phyloP scores from a whole-genome alignment of 2,797 vertebrate species.

The Masticophis lateralis region DNA sequence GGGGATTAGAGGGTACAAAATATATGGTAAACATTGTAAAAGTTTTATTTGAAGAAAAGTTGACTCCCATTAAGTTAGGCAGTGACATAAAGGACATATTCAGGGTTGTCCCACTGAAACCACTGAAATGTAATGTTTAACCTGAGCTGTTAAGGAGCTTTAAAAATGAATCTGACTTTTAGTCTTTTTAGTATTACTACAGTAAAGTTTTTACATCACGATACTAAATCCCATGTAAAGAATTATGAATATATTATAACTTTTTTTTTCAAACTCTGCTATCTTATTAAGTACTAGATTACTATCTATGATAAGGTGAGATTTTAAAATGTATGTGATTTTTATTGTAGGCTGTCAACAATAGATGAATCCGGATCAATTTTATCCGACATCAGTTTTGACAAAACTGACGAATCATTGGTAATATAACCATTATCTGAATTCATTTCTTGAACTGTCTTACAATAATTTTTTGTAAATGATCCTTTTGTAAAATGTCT shows the following conservation, averaged over 20 bases:
- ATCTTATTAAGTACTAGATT: neutral
- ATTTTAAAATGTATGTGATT: constrained; percentile 29
- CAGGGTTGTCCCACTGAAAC: neutral
- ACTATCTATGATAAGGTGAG: constrained; percentile 32
- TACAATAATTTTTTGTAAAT: neutral
- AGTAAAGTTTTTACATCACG: neutral
- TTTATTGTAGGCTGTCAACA: constrained; percentile 77
- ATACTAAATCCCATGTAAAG: neutral
- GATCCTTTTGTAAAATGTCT: neutral
- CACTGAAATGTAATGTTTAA: neutral
- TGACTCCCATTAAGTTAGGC: neutral
- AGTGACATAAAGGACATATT: neutral
- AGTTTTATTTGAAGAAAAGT: neutral
- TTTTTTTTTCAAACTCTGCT: neutral
- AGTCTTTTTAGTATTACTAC: neutral
- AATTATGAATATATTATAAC: neutral
- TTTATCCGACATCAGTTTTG: constrained; percentile 97
- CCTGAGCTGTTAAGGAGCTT: neutral
- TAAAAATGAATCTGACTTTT: neutral
- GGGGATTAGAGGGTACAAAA: neutral
- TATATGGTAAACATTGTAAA: neutral
- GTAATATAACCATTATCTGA: constrained; percentile 73
- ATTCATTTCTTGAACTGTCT: constrained; percentile 8
- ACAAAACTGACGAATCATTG: constrained; percentile 94
- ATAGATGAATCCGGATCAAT: constrained; percentile 96